Percentiles rank a stretch among this genome's conserved stretches.
Conservation (phyloP, 2,797 vertebrate genomes). For the Sebastes itinus region DNA sequence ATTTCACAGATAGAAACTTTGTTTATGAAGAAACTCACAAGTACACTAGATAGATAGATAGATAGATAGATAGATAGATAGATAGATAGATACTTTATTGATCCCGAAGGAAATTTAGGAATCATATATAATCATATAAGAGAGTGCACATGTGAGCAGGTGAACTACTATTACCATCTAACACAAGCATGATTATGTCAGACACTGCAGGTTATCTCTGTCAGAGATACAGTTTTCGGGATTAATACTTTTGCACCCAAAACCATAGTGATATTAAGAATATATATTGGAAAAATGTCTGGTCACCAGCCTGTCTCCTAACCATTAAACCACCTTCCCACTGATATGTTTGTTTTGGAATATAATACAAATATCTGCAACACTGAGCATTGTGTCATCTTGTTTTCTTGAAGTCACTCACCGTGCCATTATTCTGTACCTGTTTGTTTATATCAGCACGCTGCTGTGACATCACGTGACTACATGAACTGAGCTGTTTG, state of each 20-base stretch:
- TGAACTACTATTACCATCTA: conserved; percentile 11
- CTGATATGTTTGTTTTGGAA: conserved; percentile 2
- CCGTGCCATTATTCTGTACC: conserved; percentile 6
- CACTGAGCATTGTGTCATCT: background rate
- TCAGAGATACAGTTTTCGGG: conserved; percentile 17
- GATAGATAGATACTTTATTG: too few relatives aligned
- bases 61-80: too few relatives aligned
- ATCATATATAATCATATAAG: background rate
- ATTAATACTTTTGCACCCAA: background rate
- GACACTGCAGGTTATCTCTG: background rate
- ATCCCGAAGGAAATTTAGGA: too few relatives aligned
- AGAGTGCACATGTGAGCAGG: background rate
- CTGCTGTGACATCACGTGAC: conserved; percentile 43
- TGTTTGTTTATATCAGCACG: conserved; percentile 22
- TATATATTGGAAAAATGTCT: background rate
- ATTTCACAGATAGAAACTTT: conserved; percentile 18
- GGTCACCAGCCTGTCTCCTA: background rate
- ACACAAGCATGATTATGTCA: conserved; percentile 28
- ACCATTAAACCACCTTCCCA: background rate
- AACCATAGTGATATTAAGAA: background rate
- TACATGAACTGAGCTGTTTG: conserved; percentile 1
- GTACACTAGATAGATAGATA: background rate
- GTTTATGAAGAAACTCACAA: conserved; percentile 18
- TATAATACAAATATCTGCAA: conserved; percentile 22
- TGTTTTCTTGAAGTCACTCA: conserved; percentile 12